These are phyloP conservation scores for Oncorhynchus gorbuscha DNA, from an alignment of 2,113 vertebrate genomes.

Conservation along the genomic window DNA sequence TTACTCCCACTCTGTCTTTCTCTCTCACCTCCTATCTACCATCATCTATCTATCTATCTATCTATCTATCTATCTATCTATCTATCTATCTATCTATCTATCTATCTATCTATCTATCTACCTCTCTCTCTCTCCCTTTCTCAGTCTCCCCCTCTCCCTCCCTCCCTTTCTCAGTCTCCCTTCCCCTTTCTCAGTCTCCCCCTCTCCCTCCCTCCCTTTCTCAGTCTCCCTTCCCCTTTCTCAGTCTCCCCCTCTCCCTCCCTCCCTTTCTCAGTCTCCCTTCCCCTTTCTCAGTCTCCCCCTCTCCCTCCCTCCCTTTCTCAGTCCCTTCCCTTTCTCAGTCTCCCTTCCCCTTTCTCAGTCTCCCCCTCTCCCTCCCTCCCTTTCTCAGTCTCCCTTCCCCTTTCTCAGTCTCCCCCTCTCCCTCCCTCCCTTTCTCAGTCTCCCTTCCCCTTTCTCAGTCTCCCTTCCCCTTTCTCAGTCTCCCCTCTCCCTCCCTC, in stretches of 20 bases:
- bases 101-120: no score
- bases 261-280: no score
- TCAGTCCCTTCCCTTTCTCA: neutral
- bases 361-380: constrained; percentile 8
- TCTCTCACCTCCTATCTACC: neutral
- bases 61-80: no score
- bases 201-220: neutral
- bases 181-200: neutral
- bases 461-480: neutral
- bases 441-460: neutral
- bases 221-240: no score
- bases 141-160: no score
- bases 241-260: no score
- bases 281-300: neutral
- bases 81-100: no score
- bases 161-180: neutral
- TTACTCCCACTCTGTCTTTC: neutral
- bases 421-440: constrained; percentile 14
- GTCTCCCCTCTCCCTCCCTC: constrained; percentile 8
- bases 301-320: constrained; percentile 13
- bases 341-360: neutral
- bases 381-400: neutral
- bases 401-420: neutral
- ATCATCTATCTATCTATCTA: neutral
- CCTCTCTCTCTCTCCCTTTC: constrained; percentile 1